phyloP scores from a whole-genome alignment of 2,888 invertebrate genomes.

The Tetheella fluctuosa region DNA sequence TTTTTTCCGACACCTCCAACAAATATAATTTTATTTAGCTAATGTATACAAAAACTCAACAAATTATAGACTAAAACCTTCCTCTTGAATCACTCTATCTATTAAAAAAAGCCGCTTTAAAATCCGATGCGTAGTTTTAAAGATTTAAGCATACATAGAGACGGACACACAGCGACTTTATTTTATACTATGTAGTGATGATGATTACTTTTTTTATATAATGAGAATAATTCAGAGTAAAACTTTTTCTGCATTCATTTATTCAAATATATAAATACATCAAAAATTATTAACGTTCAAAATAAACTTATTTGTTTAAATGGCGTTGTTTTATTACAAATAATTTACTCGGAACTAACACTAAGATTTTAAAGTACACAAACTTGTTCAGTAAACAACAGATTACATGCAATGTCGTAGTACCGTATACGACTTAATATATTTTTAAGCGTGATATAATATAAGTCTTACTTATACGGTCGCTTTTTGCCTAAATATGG shows the following conservation, averaged over 20 bases:
- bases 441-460: not conserved
- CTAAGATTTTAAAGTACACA: conserved; percentile 40
- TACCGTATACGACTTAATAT: conserved; percentile 2
- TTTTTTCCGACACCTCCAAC: too few relatives aligned
- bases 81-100: too few relatives aligned
- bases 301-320: conserved; percentile 35
- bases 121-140: too few relatives aligned
- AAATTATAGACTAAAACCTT: too few relatives aligned
- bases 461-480: not conserved
- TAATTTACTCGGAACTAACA: conserved; percentile 60
- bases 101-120: too few relatives aligned
- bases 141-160: too few relatives aligned
- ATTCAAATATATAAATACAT: not conserved
- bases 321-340: conserved; percentile 41
- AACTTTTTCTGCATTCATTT: not conserved
- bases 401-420: conserved; percentile 10
- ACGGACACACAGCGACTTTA: too few relatives aligned
- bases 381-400: conserved; percentile 7
- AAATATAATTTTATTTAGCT: too few relatives aligned
- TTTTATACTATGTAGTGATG: too few relatives aligned
- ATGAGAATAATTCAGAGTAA: not conserved
- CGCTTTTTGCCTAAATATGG: not conserved
- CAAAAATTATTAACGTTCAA: not conserved
- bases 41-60: too few relatives aligned
- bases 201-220: not conserved